Percentiles rank a stretch among this genome's conserved stretches.
Evolutionary conservation across 2,113 vertebrate species (phyloP).

Genomic region (Zeus faber): DNA sequence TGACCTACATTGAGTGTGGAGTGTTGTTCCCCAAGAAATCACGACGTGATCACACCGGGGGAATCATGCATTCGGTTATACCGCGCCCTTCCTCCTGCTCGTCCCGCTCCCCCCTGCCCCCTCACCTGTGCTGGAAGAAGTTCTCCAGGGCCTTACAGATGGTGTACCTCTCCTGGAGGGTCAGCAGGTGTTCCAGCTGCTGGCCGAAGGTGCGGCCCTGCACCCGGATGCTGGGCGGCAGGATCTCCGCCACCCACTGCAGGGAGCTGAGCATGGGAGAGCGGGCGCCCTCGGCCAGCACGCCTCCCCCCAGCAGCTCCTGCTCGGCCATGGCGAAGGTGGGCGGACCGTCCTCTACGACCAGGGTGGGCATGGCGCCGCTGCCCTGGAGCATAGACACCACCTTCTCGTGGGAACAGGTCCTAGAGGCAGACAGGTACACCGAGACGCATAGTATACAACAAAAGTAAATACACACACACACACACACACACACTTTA

Average conservation of each 20-base stretch:
- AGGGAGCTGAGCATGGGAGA: constrained; percentile 89
- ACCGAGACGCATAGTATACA: neutral
- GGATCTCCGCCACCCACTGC: constrained; percentile 96
- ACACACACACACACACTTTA: neutral
- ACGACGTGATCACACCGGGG: no score
- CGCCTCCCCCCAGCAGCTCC: constrained; percentile 47
- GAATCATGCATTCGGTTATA: no score
- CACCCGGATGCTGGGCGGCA: constrained; percentile 93
- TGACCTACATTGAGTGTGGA: no score
- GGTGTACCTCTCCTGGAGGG: constrained; percentile 87
- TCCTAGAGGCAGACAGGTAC: constrained; percentile 68
- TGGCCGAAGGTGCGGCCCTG: constrained; percentile 96
- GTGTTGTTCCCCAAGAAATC: no score
- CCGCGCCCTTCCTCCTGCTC: neutral
- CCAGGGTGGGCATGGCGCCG: constrained; percentile 94
- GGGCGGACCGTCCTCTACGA: constrained; percentile 89
- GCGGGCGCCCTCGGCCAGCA: constrained; percentile 51
- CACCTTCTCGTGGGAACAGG: constrained; percentile 96
- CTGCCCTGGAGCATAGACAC: constrained; percentile 98
- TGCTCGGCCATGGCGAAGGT: constrained; percentile 70
- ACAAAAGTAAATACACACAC: neutral
- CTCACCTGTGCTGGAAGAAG: constrained; percentile 93
- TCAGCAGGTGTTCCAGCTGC: constrained; percentile 95
- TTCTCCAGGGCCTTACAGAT: constrained; percentile 92
- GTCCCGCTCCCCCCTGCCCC: constrained; percentile 9